phyloP scores from a whole-genome alignment of 2,888 invertebrate genomes.

The Scaptomyza parva region DNA sequence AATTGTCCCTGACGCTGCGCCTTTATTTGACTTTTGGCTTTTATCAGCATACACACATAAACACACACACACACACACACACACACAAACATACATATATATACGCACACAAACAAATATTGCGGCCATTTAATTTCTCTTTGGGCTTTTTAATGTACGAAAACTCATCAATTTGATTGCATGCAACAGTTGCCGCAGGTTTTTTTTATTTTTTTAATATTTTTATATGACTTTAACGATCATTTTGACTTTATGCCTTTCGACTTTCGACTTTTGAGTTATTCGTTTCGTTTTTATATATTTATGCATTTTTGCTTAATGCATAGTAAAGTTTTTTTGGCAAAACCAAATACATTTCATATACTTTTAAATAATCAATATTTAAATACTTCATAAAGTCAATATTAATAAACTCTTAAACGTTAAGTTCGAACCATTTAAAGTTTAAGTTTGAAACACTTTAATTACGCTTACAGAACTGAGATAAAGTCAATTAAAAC shows the following conservation, averaged over 20 bases:
- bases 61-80: neutral
- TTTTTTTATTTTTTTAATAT: slow-evolving; percentile 5
- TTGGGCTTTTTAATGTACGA: slow-evolving; percentile 23
- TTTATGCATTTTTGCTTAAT: slow-evolving; percentile 12
- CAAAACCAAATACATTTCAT: neutral
- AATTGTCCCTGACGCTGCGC: slow-evolving; percentile 48
- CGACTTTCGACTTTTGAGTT: slow-evolving; percentile 17
- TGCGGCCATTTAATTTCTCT: slow-evolving; percentile 22
- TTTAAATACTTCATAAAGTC: no score
- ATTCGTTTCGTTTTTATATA: slow-evolving; percentile 5
- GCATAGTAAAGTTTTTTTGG: no score
- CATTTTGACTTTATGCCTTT: slow-evolving; percentile 51
- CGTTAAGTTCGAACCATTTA: no score
- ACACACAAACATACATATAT: neutral
- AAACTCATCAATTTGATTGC: slow-evolving; percentile 41
- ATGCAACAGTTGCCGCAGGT: slow-evolving; percentile 51
- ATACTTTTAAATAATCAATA: neutral
- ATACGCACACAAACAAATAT: neutral
- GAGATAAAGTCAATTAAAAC: neutral
- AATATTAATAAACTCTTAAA: no score
- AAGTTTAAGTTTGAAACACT: no score
- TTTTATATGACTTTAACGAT: slow-evolving; percentile 22
- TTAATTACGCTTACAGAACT: no score
- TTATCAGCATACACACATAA: neutral
- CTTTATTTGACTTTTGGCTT: slow-evolving; percentile 31